Percentiles rank a stretch among this genome's conserved stretches.
phyloP scores from a whole-genome alignment of 2,888 invertebrate genomes.

The Coelogynopora nodosa region DNA sequence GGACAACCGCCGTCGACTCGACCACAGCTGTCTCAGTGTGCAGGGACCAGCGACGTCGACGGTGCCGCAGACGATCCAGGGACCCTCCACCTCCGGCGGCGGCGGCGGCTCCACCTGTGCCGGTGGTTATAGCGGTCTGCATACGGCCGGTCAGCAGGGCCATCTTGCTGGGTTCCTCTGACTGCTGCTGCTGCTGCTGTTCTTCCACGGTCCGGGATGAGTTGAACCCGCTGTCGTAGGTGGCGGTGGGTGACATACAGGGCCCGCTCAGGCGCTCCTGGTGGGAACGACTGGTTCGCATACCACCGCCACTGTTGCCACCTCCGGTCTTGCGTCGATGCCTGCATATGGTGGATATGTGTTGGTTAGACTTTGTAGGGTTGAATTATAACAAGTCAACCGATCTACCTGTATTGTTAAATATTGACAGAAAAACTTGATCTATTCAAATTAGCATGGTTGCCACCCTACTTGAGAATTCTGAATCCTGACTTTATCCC shows the following conservation, averaged over 20 bases:
- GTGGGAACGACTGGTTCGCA: not conserved
- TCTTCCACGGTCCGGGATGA: not conserved
- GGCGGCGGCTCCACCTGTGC: not conserved
- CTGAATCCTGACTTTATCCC: too few species aligned
- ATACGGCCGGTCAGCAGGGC: not conserved
- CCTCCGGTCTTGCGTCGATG: not conserved
- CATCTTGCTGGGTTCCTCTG: not conserved
- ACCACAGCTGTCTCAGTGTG: not conserved
- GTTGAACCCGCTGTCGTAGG: not conserved
- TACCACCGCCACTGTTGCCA: not conserved
- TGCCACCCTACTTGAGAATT: too few species aligned
- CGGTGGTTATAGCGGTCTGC: not conserved
- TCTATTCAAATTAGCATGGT: too few species aligned
- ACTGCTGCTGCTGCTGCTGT: too few species aligned
- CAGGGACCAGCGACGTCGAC: not conserved
- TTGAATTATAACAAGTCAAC: too few species aligned
- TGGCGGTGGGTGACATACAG: not conserved
- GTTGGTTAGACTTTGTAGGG: too few species aligned
- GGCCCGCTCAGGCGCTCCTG: not conserved
- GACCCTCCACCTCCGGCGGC: not conserved
- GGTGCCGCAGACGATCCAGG: not conserved
- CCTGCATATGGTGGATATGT: too few species aligned
- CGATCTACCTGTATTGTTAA: too few species aligned
- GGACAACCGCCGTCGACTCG: not conserved
- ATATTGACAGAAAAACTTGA: too few species aligned